A percentile compares a stretch with the other conserved stretches of the same genome.
Conservation (phyloP, 1,140 invertebrate genomes). For the Zaprionus vittiger region DNA sequence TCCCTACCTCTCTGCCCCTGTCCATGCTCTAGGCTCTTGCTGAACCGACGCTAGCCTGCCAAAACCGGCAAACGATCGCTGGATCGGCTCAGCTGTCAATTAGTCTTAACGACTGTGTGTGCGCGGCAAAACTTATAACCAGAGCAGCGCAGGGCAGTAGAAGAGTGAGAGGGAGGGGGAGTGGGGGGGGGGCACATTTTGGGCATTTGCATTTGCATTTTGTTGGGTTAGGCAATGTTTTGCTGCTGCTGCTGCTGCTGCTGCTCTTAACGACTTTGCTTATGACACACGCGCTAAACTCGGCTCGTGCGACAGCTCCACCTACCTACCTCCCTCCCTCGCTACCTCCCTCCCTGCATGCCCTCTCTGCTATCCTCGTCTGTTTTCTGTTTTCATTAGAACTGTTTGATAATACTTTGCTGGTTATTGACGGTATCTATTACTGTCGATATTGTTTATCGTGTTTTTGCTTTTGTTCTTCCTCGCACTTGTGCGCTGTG, state of each 20-base stretch:
- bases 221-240: conserved; percentile 11
- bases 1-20: background rate
- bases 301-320: background rate
- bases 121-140: background rate
- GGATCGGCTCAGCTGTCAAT: conserved; percentile 29
- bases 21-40: background rate
- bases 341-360: background rate
- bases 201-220: conserved; percentile 9
- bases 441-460: background rate
- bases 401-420: conserved; percentile 40
- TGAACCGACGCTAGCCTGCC: conserved; percentile 32
- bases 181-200: background rate
- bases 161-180: background rate
- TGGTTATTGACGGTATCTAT: background rate
- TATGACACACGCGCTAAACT: background rate
- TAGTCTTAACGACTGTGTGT: conserved; percentile 2
- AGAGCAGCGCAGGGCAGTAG: background rate
- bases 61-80: conserved; percentile 23
- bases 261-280: background rate
- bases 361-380: background rate
- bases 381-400: conserved; percentile 45
- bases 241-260: background rate
- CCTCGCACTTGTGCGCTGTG: background rate
- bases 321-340: background rate
- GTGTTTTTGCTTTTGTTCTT: background rate